Conservation (phyloP, 2,113 vertebrate genomes). For the Smithornis capensis region DNA sequence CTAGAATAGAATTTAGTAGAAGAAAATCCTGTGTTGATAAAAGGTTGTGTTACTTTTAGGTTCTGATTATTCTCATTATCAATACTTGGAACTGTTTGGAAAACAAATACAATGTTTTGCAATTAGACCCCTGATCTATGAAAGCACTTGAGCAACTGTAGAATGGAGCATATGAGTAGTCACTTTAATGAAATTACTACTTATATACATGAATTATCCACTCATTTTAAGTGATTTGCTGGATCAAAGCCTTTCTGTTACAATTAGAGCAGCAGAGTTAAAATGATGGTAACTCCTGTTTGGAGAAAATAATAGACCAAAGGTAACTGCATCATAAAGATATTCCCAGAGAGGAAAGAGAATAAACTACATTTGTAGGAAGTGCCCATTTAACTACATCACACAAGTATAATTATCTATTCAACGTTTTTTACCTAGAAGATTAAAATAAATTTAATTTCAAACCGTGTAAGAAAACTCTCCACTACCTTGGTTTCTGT, state of each 20-base stretch:
- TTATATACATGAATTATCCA: constrained; percentile 41
- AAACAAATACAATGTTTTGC: background rate
- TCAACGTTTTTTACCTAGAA: background rate
- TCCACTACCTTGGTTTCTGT: background rate
- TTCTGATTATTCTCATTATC: background rate
- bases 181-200: constrained; percentile 39
- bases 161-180: background rate
- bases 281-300: background rate
- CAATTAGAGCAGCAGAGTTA: background rate
- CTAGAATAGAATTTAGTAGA: background rate
- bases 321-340: background rate
- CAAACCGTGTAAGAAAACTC: background rate
- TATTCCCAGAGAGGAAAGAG: background rate
- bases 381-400: background rate
- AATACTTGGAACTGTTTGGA: background rate
- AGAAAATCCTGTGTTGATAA: background rate
- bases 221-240: constrained; percentile 26
- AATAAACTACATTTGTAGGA: background rate
- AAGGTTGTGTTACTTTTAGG: background rate
- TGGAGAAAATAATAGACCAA: background rate
- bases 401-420: background rate
- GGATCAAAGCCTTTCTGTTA: constrained; percentile 36
- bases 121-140: background rate
- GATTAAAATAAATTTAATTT: background rate
- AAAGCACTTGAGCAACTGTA: background rate